Conservation (phyloP, 2,113 vertebrate genomes). For the Oncorhynchus mykiss region DNA sequence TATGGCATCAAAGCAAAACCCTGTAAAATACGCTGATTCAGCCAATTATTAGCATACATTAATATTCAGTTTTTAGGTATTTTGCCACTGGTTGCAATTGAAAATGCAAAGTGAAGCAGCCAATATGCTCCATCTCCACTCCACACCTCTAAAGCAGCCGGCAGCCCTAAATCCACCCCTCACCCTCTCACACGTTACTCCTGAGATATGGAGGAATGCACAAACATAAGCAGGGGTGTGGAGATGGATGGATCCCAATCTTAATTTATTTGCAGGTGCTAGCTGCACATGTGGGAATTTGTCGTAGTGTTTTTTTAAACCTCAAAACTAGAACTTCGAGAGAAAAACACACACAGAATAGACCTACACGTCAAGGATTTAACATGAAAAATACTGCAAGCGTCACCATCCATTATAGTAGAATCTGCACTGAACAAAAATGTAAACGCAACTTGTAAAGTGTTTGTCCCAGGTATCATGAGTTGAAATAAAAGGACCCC, state of each 20-base stretch:
- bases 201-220: slow-evolving; percentile 20
- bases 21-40: slow-evolving; percentile 55
- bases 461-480: no score
- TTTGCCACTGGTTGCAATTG: slow-evolving; percentile 62
- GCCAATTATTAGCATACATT: slow-evolving; percentile 54
- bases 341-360: no score
- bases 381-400: no score
- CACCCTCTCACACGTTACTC: slow-evolving; percentile 30
- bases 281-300: slow-evolving; percentile 23
- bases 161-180: slow-evolving; percentile 40
- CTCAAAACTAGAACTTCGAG: background rate
- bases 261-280: background rate
- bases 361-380: no score
- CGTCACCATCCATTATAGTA: no score
- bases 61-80: slow-evolving; percentile 60
- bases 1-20: slow-evolving; percentile 33
- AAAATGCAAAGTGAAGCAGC: slow-evolving; percentile 62
- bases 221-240: no score
- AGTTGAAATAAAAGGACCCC: no score
- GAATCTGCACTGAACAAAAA: no score
- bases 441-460: no score
- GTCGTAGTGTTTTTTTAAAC: background rate
- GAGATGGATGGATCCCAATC: no score
- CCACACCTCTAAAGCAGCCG: slow-evolving; percentile 20
- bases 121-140: slow-evolving; percentile 13